phyloP scores from a whole-genome alignment of 1,140 invertebrate genomes.

The Drosophila lacteicornis region DNA sequence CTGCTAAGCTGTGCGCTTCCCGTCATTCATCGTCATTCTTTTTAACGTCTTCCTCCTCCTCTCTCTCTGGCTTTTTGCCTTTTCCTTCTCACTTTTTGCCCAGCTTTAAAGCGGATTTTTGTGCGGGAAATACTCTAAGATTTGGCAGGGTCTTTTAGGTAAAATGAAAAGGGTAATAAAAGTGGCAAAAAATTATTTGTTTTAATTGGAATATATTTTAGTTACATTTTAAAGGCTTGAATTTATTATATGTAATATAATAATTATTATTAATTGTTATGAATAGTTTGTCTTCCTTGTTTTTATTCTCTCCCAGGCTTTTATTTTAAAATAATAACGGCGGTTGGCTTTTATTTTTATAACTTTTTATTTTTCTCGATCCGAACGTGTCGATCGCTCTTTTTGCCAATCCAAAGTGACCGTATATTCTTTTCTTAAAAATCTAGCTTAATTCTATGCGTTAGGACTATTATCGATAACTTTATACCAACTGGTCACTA shows the following conservation, averaged over 20 bases:
- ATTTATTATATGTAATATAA: not conserved
- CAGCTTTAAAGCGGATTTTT: slow-evolving; percentile 67
- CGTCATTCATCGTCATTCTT: slow-evolving; percentile 83
- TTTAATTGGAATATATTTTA: not conserved
- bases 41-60: slow-evolving; percentile 67
- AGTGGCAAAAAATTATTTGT: not conserved
- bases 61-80: slow-evolving; percentile 6
- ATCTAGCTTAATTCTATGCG: too few relatives aligned
- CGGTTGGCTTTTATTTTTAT: too few relatives aligned
- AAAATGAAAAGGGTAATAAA: not conserved
- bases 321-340: too few relatives aligned
- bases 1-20: slow-evolving; percentile 81
- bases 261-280: not conserved
- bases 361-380: too few relatives aligned
- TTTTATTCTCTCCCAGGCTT: too few relatives aligned
- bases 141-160: not conserved
- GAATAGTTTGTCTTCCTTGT: too few relatives aligned
- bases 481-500: too few relatives aligned
- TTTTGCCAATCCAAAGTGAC: too few relatives aligned
- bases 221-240: not conserved
- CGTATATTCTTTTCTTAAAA: too few relatives aligned
- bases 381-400: too few relatives aligned
- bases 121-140: slow-evolving; percentile 43
- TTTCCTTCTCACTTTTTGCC: slow-evolving; percentile 41
- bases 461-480: too few relatives aligned